Evolutionary conservation across 2,113 vertebrate genomes (phyloP).

Genomic region (Excalfactoria chinensis): DNA sequence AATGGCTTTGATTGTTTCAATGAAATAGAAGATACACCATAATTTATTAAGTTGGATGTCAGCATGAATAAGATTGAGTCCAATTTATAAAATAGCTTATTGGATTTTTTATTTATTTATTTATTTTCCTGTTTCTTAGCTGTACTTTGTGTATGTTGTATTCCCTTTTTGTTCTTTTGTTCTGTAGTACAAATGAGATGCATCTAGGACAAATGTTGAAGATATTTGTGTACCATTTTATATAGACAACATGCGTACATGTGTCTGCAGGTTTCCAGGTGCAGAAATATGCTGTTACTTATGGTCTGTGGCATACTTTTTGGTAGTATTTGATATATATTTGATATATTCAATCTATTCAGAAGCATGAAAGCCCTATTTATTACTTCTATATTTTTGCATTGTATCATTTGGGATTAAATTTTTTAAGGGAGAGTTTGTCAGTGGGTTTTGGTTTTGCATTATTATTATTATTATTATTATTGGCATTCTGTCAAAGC

Average conservation of each 20-base stretch:
- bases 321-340: not conserved
- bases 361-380: not conserved
- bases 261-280: not conserved
- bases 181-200: not conserved
- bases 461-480: not conserved
- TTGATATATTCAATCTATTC: no score
- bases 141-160: not conserved
- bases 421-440: not conserved
- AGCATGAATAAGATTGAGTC: not conserved
- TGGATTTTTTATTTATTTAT: no score
- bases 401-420: not conserved
- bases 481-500: not conserved
- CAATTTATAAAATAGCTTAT: not conserved
- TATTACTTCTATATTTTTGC: not conserved
- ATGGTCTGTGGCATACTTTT: not conserved
- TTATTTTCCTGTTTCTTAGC: not conserved
- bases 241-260: not conserved
- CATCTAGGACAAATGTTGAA: no score
- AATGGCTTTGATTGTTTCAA: not conserved
- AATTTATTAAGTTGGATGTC: not conserved
- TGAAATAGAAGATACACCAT: not conserved
- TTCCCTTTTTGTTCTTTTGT: not conserved
- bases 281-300: not conserved
- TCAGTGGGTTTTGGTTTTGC: not conserved
- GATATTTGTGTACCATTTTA: not conserved